phyloP scores from a whole-genome alignment of 2,888 invertebrate genomes.

The Hirtodrosophila trivittata region DNA sequence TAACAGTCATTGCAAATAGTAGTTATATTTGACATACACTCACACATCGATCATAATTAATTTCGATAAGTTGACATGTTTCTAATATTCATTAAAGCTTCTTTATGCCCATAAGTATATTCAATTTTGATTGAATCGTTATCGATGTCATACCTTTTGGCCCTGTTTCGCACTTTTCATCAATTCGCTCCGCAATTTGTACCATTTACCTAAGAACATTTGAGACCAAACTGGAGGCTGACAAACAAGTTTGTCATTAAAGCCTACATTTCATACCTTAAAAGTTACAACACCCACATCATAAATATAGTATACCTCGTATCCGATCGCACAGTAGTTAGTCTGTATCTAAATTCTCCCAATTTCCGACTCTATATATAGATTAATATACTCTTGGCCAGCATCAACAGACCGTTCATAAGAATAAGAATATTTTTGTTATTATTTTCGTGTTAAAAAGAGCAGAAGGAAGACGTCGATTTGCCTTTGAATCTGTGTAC shows the following conservation, averaged over 20 bases:
- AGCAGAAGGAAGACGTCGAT: too few relatives aligned
- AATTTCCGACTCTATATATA: too few relatives aligned
- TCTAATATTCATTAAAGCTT: background rate
- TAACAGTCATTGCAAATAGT: conserved; percentile 4
- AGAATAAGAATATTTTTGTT: too few relatives aligned
- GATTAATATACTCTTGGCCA: too few relatives aligned
- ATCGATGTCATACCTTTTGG: background rate
- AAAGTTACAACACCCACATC: conserved; percentile 35
- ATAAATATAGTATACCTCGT: too few relatives aligned
- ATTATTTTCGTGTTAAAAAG: too few relatives aligned
- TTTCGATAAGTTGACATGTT: conserved; percentile 3
- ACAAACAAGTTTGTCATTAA: conserved; percentile 18
- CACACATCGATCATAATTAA: conserved; percentile 1
- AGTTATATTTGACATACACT: conserved; percentile 4
- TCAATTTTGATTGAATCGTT: background rate
- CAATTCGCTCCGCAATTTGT: conserved; percentile 50
- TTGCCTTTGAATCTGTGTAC: too few relatives aligned
- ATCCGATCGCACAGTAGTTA: too few relatives aligned
- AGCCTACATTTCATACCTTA: conserved; percentile 33
- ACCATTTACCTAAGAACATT: conserved; percentile 16
- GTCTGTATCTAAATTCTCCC: too few relatives aligned
- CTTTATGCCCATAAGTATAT: background rate
- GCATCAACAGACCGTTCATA: too few relatives aligned
- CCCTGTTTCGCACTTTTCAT: conserved; percentile 17
- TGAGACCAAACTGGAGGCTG: conserved; percentile 4